These are phyloP conservation scores for Endomychus coccineus DNA, from an alignment of 2,888 invertebrate genomes.

Conservation along the genomic window DNA sequence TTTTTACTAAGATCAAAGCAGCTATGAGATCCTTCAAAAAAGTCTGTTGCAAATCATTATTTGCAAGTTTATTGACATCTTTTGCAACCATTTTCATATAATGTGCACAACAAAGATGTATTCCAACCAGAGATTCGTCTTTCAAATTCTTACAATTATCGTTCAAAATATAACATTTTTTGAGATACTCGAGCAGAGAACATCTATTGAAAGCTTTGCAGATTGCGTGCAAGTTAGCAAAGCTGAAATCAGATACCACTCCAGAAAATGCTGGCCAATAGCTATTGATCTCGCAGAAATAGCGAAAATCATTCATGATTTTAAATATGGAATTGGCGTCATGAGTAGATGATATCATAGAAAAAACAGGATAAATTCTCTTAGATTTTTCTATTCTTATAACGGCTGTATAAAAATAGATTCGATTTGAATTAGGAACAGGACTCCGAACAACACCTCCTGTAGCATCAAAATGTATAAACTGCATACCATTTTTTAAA, in stretches of 20 bases:
- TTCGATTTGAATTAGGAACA: neutral
- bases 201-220: constrained; percentile 2
- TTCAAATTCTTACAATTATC: no score
- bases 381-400: neutral
- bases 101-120: no score
- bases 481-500: neutral
- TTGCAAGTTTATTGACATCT: no score
- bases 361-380: constrained; percentile 1
- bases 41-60: no score
- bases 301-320: neutral
- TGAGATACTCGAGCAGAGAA: neutral
- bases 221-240: constrained; percentile 1
- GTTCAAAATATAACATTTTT: constrained; percentile 4
- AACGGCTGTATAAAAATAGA: constrained; percentile 2
- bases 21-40: no score
- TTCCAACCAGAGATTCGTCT: no score
- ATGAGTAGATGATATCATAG: constrained; percentile 1
- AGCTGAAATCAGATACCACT: neutral
- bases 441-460: neutral
- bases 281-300: neutral
- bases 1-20: no score
- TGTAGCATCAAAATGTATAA: constrained; percentile 5
- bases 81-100: no score
- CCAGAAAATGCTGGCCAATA: constrained; percentile 3
- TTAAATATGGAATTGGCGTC: neutral